Base-by-base conservation (phyloP, 2,113 vertebrate genomes). In the Nycticryphes semicollaris region DNA sequence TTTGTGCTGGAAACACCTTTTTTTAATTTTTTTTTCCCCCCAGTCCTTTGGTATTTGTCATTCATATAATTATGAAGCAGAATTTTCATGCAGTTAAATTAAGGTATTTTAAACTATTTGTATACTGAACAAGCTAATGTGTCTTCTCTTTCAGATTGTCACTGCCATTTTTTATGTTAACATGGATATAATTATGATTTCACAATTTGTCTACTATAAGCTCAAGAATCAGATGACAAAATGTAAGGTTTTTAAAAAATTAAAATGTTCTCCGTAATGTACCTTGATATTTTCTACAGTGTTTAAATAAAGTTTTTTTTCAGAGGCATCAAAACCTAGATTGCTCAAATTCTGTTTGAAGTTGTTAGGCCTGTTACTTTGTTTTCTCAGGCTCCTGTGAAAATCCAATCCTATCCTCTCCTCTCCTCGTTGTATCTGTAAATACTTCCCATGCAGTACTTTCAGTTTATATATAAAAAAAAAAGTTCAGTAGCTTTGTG, bases 121-220 rank as follows among this genome's bases (percentile, higher is more conserved):
- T 73, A 7, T 48, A 14, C 47, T 62, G 57, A 91, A 48, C 33
- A 66, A 79, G 62, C 12, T 50, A 83, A 66, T 17, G 24, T 23
- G 5, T 78, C 31, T 64, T 92, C 77, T 84, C 50, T 93, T 84
- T 91, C 92, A 98, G 97, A 87, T 97, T 37, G 89, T 98, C 87
- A 97, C 97, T 67, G 97, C 96, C 51, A 81, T 97, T 84, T 98
- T 98, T 97, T 97, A 96, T 94, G 96, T 97, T 77, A 98, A 96
- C 78, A 96, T 96, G 80, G 97, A 97, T 69, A 69, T 97, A 72
- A 96, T 98, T 64, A 96, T 97, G 91, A 96, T 97, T 68, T 98
- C 98, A 41, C 95, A 97, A 84, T 98, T 98, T 87, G 66, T 94
- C 56, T 97, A 97, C 91, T 98, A 97, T 28, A 98, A 98, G 74